Evolutionary conservation across 2,888 invertebrate species (phyloP).

Genomic region (Lasioglossum villosulum): DNA sequence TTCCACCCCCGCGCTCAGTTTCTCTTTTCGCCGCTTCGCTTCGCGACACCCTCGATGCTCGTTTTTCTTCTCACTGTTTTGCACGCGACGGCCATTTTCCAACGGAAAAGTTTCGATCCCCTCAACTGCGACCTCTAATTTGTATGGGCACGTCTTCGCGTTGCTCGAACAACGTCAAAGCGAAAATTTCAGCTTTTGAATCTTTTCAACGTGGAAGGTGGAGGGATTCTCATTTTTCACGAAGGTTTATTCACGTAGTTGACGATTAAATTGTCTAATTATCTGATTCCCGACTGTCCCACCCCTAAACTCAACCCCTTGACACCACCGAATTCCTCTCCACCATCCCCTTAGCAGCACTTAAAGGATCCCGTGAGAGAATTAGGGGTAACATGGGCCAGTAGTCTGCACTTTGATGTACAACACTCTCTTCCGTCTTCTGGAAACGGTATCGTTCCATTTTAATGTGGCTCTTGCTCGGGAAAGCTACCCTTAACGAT

Average conservation of each 20-base stretch:
- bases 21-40: slow-evolving; percentile 12
- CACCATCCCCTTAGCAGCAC: slow-evolving; percentile 23
- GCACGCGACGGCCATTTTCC: slow-evolving; percentile 20
- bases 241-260: too few relatives aligned
- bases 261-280: background rate
- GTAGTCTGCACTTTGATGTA: slow-evolving; percentile 25
- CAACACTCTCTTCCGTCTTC: background rate
- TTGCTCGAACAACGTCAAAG: background rate
- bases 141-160: background rate
- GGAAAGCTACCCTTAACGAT: background rate
- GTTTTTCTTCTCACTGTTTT: slow-evolving; percentile 33
- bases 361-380: slow-evolving; percentile 51
- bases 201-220: too few relatives aligned
- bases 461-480: background rate
- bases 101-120: background rate
- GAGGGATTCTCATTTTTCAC: too few relatives aligned
- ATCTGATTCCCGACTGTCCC: background rate
- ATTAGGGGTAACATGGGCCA: slow-evolving; percentile 44
- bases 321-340: slow-evolving; percentile 4
- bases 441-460: background rate
- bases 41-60: background rate
- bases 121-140: background rate
- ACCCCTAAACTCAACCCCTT: slow-evolving; percentile 30
- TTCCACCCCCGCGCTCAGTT: background rate
- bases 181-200: too few relatives aligned